phyloP scores from a whole-genome alignment of 2,797 vertebrate species.

The Crax fasciolata region DNA sequence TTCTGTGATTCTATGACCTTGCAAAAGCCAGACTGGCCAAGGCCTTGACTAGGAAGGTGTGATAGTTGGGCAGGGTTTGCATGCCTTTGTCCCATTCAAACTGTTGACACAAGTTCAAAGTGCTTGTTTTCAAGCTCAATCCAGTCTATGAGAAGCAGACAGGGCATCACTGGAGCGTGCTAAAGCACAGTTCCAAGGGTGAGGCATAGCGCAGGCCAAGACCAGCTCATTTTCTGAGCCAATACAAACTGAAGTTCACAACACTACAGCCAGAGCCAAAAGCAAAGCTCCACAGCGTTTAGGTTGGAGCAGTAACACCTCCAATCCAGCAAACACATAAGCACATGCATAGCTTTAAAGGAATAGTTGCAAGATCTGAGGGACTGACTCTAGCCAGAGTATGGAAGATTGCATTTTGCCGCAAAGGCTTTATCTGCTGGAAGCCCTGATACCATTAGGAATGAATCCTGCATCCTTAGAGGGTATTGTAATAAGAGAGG shows the following conservation, averaged over 20 bases:
- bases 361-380: not conserved
- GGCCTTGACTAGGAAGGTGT: not conserved
- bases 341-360: not conserved
- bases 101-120: not conserved
- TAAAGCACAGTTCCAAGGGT: not conserved
- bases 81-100: rapidly evolving
- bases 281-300: not conserved
- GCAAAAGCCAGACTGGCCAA: not conserved
- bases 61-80: not conserved
- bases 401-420: rapidly evolving
- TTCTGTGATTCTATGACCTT: too few species aligned
- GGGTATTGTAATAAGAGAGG: not conserved
- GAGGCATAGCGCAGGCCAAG: rapidly evolving
- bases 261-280: not conserved
- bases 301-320: not conserved
- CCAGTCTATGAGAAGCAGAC: not conserved
- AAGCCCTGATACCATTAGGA: not conserved
- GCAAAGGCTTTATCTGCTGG: not conserved
- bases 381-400: not conserved
- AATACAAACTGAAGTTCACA: not conserved
- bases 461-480: not conserved
- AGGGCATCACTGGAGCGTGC: rapidly evolving
- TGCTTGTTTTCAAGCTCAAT: not conserved
- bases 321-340: not conserved
- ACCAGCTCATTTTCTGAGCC: not conserved